Base-by-base conservation (phyloP, 2,113 vertebrate species). In the Trematomus loennbergii region DNA sequence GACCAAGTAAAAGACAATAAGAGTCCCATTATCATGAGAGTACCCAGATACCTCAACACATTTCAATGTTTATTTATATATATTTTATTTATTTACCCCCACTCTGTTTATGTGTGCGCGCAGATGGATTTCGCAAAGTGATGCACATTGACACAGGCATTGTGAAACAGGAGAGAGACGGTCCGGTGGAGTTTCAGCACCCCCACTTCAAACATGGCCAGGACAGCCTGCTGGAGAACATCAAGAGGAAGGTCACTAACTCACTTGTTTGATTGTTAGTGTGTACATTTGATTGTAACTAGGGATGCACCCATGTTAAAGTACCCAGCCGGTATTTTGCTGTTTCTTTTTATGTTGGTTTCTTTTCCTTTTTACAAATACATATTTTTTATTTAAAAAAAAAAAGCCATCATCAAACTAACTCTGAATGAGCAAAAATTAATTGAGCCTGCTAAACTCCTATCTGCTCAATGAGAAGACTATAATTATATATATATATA, bases 81-180 rank as follows among this genome's bases (percentile, higher is more conserved):
- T 65, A 46, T 43, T 36, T 3, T 36, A 36, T 40, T 1, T 40
- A 40, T 40, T 6, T 40, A 40, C 29, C 29, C 29, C 29, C 29
- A 29, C 29, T 67, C 15, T 9, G 4, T n/a, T 2, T 54, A 6
- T 10, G 15, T 25, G 3, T 62, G 11, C 20, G 10, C 40, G 16
- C 89, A 99, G 98, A 99, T 94, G 97, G 98, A 63, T 99, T 99
- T 84, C 97, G 96, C 71, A 99, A 99, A 92, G 98, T 99, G 45
- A 96, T 98, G 79, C 97, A 98, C 89, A 94, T 97, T 17, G 98
- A 99, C 82, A 95, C 96, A 16, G 96, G 97, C 29, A 93, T 99
- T 69, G 95, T 99, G 74, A 99, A 98, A 85, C 95, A 96, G 82
- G 98, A 99, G 88, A 93, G 96, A 60, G 96, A 99, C 0, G 97